These are phyloP conservation scores for Gymnorhina tibicen DNA, from an alignment of 2,113 vertebrate genomes.

Conservation along the genomic window DNA sequence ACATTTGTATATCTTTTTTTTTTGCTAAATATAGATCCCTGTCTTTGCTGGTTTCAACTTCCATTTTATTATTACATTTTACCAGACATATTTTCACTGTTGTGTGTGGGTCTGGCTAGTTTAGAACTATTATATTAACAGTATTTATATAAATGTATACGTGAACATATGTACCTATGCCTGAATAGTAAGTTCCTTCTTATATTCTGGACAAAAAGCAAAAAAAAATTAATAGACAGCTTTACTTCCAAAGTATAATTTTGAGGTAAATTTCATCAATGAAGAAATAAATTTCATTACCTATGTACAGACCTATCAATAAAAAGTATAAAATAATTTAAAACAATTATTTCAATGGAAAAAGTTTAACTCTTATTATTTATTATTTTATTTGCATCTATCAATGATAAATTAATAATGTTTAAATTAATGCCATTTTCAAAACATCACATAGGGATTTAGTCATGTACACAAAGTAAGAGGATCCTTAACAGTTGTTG, in stretches of 20 bases:
- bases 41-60: background rate
- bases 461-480: background rate
- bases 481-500: background rate
- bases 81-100: background rate
- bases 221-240: background rate
- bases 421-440: background rate
- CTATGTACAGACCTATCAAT: background rate
- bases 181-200: background rate
- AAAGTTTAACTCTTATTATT: background rate
- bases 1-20: too few species aligned
- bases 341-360: background rate
- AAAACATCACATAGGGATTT: background rate
- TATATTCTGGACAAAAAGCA: background rate
- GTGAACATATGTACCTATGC: background rate
- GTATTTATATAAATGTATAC: background rate
- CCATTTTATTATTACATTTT: background rate
- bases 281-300: background rate
- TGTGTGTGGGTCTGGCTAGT: background rate
- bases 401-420: background rate
- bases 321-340: background rate
- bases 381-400: background rate
- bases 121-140: background rate
- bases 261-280: background rate
- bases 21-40: background rate
- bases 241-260: background rate